These are phyloP conservation scores for Zeus faber DNA, from an alignment of 2,113 vertebrate species.

Conservation along the genomic window DNA sequence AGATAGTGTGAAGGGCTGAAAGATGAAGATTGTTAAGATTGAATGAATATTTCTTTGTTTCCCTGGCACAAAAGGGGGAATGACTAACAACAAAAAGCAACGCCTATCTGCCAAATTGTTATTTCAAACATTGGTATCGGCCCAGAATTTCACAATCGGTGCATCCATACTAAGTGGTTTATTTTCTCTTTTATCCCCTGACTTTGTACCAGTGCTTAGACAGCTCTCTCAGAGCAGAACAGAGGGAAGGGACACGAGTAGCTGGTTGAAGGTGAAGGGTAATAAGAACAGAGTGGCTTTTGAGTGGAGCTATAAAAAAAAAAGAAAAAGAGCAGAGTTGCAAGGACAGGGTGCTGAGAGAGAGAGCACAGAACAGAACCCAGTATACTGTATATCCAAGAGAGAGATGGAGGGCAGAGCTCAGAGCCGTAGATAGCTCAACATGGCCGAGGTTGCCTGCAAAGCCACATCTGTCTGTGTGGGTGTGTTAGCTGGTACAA, in stretches of 20 bases:
- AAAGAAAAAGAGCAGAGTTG: conserved; percentile 20
- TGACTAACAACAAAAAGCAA: no score
- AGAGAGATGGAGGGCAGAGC: conserved; percentile 28
- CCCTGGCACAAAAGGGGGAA: no score
- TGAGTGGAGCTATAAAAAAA: no score
- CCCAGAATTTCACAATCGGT: no score
- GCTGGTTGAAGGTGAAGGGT: conserved; percentile 29
- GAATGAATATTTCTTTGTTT: no score
- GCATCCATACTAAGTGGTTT: no score
- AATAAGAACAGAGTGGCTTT: conserved; percentile 22
- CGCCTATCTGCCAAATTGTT: no score
- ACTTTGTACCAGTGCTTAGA: conserved; percentile 7
- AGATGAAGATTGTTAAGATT: no score
- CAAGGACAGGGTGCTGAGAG: conserved; percentile 25
- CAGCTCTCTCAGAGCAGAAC: conserved; percentile 14
- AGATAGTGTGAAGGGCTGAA: no score
- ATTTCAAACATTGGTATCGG: no score
- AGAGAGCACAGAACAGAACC: conserved; percentile 16
- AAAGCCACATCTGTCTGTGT: conserved; percentile 38
- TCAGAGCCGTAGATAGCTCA: conserved; percentile 40
- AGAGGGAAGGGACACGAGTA: not conserved
- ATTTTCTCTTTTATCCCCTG: conserved; percentile 3
- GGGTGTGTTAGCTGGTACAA: conserved; percentile 32
- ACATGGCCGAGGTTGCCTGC: conserved; percentile 7
- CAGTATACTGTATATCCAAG: no score